These are phyloP conservation scores for Antechinus stuartii DNA, from an alignment of 2,113 vertebrate species.

Conservation along the genomic window DNA sequence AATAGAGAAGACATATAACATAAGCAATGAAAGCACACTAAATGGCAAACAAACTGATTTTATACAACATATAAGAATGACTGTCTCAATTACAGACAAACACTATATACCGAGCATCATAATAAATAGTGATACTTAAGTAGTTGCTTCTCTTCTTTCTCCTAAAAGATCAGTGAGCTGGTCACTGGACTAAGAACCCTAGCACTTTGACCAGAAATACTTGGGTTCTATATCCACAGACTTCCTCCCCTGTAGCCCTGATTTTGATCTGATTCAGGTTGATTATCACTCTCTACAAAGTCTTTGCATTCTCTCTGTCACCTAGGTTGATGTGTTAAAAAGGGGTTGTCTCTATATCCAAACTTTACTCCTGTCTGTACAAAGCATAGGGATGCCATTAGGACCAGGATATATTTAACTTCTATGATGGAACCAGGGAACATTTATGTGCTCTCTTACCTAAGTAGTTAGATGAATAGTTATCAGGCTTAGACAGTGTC, in stretches of 20 bases:
- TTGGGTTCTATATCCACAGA: background rate
- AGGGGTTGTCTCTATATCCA: background rate
- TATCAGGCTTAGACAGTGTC: background rate
- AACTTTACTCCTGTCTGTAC: background rate
- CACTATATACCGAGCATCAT: background rate
- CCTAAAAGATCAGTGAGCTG: background rate
- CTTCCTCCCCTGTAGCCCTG: background rate
- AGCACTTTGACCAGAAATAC: background rate
- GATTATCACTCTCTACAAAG: background rate
- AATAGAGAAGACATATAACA: background rate
- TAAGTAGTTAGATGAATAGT: background rate
- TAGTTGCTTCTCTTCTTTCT: background rate
- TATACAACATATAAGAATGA: background rate
- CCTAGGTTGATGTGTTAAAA: background rate
- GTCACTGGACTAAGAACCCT: background rate
- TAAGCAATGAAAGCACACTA: background rate
- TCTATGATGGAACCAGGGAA: background rate
- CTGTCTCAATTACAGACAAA: no score
- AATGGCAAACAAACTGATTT: background rate
- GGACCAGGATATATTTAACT: background rate
- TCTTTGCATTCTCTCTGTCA: background rate
- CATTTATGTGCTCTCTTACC: background rate
- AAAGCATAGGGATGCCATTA: background rate
- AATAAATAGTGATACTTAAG: background rate
- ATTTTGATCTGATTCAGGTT: background rate